phyloP scores from a whole-genome alignment of 2,113 vertebrate species.

The Tetraodon nigroviridis region DNA sequence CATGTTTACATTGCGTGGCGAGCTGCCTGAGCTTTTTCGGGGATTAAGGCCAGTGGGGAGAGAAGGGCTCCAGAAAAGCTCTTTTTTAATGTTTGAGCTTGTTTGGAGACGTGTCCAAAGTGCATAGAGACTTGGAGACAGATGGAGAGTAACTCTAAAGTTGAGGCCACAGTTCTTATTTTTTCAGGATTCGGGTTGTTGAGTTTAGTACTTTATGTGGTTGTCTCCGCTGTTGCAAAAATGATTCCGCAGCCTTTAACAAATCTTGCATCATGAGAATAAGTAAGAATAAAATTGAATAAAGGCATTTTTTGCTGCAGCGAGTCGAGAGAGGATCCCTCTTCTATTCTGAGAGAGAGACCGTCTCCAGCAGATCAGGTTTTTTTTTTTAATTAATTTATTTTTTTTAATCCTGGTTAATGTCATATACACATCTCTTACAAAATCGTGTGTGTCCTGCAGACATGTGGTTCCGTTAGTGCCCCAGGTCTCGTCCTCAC shows the following conservation, averaged over 20 bases:
- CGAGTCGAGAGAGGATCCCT: slow-evolving; percentile 30
- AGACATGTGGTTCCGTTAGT: slow-evolving; percentile 24
- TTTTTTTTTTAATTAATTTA: no score
- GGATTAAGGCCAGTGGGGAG: slow-evolving; percentile 31
- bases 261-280: slow-evolving; percentile 10
- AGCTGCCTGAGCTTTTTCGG: slow-evolving; percentile 28
- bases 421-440: slow-evolving; percentile 20
- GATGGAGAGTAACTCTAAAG: slow-evolving; percentile 12
- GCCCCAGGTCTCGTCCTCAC: slow-evolving; percentile 5
- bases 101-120: slow-evolving; percentile 41
- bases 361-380: slow-evolving; percentile 18
- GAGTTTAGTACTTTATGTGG: slow-evolving; percentile 8
- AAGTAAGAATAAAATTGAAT: slow-evolving; percentile 12
- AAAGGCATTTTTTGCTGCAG: slow-evolving; percentile 15
- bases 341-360: slow-evolving; percentile 4
- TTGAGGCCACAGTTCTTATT: slow-evolving; percentile 1
- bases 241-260: slow-evolving; percentile 16
- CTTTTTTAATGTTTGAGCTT: slow-evolving; percentile 34
- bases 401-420: no score
- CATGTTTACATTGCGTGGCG: slow-evolving; percentile 44
- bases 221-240: background rate
- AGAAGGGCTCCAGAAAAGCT: slow-evolving; percentile 34
- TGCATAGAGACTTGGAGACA: slow-evolving; percentile 26
- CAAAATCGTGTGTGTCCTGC: slow-evolving; percentile 1
- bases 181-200: background rate